phyloP scores from a whole-genome alignment of 2,888 invertebrate genomes.

The Tetragonisca angustula region DNA sequence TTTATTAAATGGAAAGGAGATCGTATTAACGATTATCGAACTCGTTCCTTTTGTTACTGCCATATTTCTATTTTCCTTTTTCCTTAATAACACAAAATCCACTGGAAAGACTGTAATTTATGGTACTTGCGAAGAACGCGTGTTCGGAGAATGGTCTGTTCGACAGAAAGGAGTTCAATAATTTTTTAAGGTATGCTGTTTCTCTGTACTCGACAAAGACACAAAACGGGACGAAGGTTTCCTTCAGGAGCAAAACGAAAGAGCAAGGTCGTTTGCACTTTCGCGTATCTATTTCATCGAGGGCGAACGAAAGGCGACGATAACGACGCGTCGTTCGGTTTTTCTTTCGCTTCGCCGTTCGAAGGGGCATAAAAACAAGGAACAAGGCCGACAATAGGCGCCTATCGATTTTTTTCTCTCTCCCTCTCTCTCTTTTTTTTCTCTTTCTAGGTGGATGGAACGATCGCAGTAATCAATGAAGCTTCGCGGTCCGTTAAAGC shows the following conservation, averaged over 20 bases:
- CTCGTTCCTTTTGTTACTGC: too few relatives aligned
- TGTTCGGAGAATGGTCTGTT: too few relatives aligned
- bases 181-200: too few relatives aligned
- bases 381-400: slow-evolving; percentile 34
- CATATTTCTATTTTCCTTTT: too few relatives aligned
- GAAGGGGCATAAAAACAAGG: slow-evolving; percentile 23
- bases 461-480: slow-evolving; percentile 64
- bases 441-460: not conserved
- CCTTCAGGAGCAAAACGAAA: not conserved
- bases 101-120: too few relatives aligned
- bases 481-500: slow-evolving; percentile 75
- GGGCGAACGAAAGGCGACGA: not conserved
- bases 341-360: not conserved
- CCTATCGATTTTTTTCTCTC: slow-evolving; percentile 37
- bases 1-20: too few relatives aligned
- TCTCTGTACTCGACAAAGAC: not conserved
- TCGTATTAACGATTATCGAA: too few relatives aligned
- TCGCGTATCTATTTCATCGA: not conserved
- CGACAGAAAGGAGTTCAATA: too few relatives aligned
- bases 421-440: not conserved
- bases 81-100: too few relatives aligned
- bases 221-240: not conserved
- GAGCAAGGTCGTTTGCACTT: not conserved
- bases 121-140: too few relatives aligned
- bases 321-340: slow-evolving; percentile 9